Conservation (phyloP, 2,797 vertebrate genomes). For the Mergus octosetaceus region DNA sequence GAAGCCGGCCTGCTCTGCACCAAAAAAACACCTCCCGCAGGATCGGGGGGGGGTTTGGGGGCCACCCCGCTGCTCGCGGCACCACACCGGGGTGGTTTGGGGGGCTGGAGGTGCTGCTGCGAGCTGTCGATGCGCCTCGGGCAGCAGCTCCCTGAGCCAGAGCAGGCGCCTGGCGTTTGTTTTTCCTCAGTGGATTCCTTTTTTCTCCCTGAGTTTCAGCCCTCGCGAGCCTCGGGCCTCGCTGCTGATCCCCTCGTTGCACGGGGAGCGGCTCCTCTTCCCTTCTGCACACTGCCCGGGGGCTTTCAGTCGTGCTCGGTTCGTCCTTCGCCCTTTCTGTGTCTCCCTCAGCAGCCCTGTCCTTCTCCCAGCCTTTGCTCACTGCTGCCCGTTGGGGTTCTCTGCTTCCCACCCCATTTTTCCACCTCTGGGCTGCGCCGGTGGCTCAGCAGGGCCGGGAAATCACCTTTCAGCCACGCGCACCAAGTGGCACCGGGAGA, state of each 20-base stretch:
- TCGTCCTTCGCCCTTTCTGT: neutral
- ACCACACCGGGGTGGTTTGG: too few species aligned
- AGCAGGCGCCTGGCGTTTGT: rapidly evolving
- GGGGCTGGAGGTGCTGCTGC: too few species aligned
- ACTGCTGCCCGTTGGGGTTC: neutral
- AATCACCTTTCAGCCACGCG: neutral
- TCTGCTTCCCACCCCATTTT: neutral
- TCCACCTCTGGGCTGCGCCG: neutral
- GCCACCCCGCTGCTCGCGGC: too few species aligned
- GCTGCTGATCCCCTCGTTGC: rapidly evolving
- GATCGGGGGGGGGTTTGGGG: too few species aligned
- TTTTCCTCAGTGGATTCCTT: rapidly evolving
- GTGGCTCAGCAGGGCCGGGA: neutral
- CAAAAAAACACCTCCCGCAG: too few species aligned
- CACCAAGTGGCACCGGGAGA: too few species aligned
- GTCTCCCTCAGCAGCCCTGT: neutral
- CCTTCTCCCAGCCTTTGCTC: neutral
- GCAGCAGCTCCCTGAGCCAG: neutral
- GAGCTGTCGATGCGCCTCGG: too few species aligned
- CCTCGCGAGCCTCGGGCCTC: rapidly evolving
- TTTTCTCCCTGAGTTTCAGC: neutral
- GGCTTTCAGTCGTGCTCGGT: rapidly evolving
- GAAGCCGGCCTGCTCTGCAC: too few species aligned
- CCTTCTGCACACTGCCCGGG: neutral
- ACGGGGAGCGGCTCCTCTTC: neutral